Base-by-base conservation (phyloP, 2,797 vertebrate genomes). In the Limosa lapponica region DNA sequence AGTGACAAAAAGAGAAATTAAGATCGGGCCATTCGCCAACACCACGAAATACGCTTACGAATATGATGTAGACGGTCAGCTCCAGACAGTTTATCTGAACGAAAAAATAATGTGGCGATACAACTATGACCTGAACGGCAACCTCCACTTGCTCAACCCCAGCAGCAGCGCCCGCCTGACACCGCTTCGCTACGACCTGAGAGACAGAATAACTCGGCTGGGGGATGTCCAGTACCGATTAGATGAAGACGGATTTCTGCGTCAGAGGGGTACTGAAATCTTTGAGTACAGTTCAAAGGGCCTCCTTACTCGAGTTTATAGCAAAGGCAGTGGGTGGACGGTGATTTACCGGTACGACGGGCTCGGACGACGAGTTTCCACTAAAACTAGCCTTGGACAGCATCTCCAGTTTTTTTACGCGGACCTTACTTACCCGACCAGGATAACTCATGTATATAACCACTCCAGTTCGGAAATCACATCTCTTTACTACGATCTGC, bases 281-380 rank as follows among this genome's bases (percentile, higher is more conserved):
- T 99, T 99, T 86, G 99, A 99, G 83, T 99, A 99, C 95, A 99
- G 99, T 96, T 99, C 99, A 77, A 99, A 99, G 89, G 99, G 99
- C 5, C 98, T 99, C 16, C 98, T 99, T 15, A 99, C 99, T 16
- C 98, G 99, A 11, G 99, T 99, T 13, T 99, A 99, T 86, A 99
- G 99, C 97, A 99, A 99, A 97, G 99, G 99, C 96, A 99, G 98
- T 0, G 99, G 99, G 59, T 99, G 99, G 99, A 99, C 98, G 0
- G 98, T 99, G 87, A 99, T 99, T 96, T 99, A 99, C 77, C 99
- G 99, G 41, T 99, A 99, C 0, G 99, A 99, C 17, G 99, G 99
- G 43, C 98, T 99, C 3, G 99, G 99, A 3, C 98, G 99, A 74
- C 98, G 99, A 34, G 99, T 99, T 9, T 99, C 99, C 24, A 99